Percentiles rank a stretch among this genome's conserved stretches.
phyloP scores from a whole-genome alignment of 2,888 invertebrate species.

The Drosophila suboccidentalis region DNA sequence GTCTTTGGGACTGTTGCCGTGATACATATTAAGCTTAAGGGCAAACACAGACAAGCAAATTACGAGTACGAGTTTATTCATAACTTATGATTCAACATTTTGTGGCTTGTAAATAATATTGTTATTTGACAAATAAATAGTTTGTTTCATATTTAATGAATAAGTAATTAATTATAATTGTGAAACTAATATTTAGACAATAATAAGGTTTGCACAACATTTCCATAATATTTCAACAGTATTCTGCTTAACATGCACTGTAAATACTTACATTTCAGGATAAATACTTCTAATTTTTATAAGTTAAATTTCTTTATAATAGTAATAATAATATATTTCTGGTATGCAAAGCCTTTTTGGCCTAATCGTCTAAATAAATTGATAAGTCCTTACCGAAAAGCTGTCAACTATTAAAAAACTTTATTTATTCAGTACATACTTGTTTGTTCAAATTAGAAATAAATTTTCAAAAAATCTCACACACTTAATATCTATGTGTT shows the following conservation, averaged over 20 bases:
- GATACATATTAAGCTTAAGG: conserved; percentile 41
- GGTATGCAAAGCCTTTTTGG: too few relatives aligned
- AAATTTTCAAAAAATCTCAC: too few relatives aligned
- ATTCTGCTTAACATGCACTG: too few relatives aligned
- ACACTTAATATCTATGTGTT: too few relatives aligned
- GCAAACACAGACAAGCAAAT: conserved; percentile 37
- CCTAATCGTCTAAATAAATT: too few relatives aligned
- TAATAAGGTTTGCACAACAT: background rate
- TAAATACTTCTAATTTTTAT: too few relatives aligned
- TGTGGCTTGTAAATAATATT: conserved; percentile 9
- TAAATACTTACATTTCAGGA: background rate
- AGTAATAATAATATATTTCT: too few relatives aligned
- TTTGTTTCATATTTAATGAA: background rate
- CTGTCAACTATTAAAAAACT: too few relatives aligned
- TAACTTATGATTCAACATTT: conserved; percentile 8
- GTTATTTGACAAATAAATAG: conserved; percentile 8
- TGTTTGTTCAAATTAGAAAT: too few relatives aligned
- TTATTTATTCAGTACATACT: too few relatives aligned
- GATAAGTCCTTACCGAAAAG: too few relatives aligned
- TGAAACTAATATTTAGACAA: background rate
- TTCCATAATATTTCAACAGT: background rate
- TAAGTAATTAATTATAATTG: background rate
- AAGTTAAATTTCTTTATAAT: too few relatives aligned
- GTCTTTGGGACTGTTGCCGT: conserved; percentile 57
- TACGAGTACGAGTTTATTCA: conserved; percentile 11